Evolutionary conservation across 2,113 vertebrate genomes (phyloP), one percentile per base, ranked within the genome.

Genomic region (Aspiorhynchus laticeps): DNA sequence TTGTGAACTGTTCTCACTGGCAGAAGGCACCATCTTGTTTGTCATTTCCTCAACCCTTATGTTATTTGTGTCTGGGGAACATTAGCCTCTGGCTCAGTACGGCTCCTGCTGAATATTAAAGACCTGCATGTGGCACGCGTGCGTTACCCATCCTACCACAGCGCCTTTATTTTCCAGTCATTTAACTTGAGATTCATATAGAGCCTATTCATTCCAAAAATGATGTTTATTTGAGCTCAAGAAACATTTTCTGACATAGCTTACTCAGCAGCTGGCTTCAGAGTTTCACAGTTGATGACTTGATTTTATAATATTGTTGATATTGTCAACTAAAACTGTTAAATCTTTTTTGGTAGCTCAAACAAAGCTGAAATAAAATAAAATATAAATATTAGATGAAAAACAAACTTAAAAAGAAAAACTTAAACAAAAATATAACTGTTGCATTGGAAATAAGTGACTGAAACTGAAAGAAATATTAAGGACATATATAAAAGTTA

Each of bases 61-160:
- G 51, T 80, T 80, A n/a, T 80, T 61, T 80, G 28, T 38, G 53
- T 80, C 51, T 80, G 78, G 78, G 33, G n/a, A 81, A 81, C 79
- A 43, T 65, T 65, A 43, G 56, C 79, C 56, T 81, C 59, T 81
- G 79, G 79, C 79, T 61, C 11, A 15, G 33, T 8, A 41, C 3
- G 7, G 53, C 78, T 81, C 61, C 59, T 81, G 79, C 59, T 65
- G 79, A 81, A 81, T 81, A 81, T 65, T 65, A 65, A 65, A 81
- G 59, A 81, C 24, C 79, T 63, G n/a, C 38, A 43, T 81, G 79
- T 65, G 79, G 24, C 8, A 36, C 14, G 21, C 4, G 31, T 63
- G 36, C 56, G 19, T 24, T 59, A 81, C 36, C 8, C 24, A 41
- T 61, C 53, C 6, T 19, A 9, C 14, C 56, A 81, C 79, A 41